phyloP scores from a whole-genome alignment of 1,140 invertebrate genomes.

The Ylistrum balloti region DNA sequence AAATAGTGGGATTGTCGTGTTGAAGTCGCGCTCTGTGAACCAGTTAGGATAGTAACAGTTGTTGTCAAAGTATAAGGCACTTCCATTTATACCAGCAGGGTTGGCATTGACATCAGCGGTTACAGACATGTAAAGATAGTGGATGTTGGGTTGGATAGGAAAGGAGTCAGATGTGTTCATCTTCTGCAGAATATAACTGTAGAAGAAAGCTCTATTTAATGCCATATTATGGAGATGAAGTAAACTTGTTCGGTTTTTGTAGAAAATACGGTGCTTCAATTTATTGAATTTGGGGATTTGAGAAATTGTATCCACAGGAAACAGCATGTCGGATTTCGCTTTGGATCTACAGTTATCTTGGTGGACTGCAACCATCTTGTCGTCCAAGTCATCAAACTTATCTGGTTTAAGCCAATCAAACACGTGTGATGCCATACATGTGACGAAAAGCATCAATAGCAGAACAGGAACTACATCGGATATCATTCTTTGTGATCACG shows the following conservation, averaged over 20 bases:
- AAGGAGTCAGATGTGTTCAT: constrained; percentile 76
- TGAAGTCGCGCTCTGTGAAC: constrained; percentile 93
- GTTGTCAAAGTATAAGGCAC: constrained; percentile 95
- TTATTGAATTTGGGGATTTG: constrained; percentile 97
- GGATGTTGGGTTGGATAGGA: constrained; percentile 97
- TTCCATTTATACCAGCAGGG: constrained; percentile 92
- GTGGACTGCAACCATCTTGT: constrained; percentile 90
- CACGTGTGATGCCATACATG: constrained; percentile 23
- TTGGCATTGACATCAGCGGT: constrained; percentile 97
- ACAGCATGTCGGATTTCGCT: constrained; percentile 89
- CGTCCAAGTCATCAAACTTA: constrained; percentile 92
- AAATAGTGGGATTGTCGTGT: constrained; percentile 97
- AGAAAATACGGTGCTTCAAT: constrained; percentile 92
- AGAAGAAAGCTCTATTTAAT: constrained; percentile 96
- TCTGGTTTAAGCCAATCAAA: constrained; percentile 86
- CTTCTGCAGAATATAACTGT: constrained; percentile 92
- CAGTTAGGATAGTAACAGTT: constrained; percentile 93
- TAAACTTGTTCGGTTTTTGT: constrained; percentile 96
- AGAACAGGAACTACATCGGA: neutral
- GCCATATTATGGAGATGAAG: constrained; percentile 98
- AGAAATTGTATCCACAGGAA: constrained; percentile 92
- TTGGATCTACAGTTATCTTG: constrained; percentile 94
- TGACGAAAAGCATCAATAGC: neutral
- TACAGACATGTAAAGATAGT: constrained; percentile 98
- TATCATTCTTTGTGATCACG: neutral